Conservation (phyloP, 2,113 vertebrate genomes). For the Coptodon bakossiorum region DNA sequence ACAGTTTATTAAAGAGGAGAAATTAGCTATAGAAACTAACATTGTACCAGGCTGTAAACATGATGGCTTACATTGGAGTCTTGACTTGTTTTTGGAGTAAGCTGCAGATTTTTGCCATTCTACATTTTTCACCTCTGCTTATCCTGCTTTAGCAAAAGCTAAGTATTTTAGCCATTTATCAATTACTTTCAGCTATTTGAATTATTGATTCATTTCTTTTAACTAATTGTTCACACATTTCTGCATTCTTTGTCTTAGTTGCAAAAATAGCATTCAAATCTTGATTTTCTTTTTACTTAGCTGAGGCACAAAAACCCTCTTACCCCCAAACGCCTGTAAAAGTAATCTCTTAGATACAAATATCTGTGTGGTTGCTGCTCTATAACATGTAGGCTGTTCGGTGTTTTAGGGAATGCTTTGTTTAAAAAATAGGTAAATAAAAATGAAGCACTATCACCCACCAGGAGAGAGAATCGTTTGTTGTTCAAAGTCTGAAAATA, state of each 20-base stretch:
- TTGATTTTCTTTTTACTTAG: not conserved
- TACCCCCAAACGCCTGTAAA: not conserved
- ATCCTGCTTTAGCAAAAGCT: not conserved
- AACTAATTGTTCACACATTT: not conserved
- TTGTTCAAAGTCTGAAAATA: constrained; percentile 7
- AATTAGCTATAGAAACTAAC: not conserved
- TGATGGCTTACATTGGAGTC: not conserved
- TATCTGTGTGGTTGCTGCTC: not conserved
- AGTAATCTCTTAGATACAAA: not conserved
- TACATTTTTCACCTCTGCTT: not conserved
- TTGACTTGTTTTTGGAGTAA: not conserved
- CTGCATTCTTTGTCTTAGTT: not conserved
- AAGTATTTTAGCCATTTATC: not conserved
- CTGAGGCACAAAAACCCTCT: not conserved
- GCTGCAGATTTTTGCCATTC: not conserved
- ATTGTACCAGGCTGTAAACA: not conserved
- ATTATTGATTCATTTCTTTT: not conserved
- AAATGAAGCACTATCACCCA: not conserved
- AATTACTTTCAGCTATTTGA: not conserved
- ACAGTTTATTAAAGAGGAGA: not conserved
- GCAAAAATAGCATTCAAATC: not conserved
- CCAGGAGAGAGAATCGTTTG: not conserved
- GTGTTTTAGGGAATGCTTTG: not conserved
- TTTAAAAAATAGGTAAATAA: not conserved
- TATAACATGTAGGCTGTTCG: not conserved